Conservation (phyloP, 2,888 invertebrate genomes). For the Cephus sareptanus region DNA sequence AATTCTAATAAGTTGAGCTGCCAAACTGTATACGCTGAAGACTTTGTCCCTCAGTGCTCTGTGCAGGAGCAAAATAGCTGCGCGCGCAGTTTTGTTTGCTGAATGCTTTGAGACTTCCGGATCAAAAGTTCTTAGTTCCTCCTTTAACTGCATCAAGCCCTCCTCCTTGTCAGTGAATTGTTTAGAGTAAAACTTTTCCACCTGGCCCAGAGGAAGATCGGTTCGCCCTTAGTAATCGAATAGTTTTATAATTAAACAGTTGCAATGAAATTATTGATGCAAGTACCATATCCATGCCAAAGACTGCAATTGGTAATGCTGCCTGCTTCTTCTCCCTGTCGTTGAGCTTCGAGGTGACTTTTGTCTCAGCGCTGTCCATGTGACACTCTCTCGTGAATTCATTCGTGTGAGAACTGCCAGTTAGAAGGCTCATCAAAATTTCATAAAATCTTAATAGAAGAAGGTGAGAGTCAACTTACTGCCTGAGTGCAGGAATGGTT, state of each 20-base stretch:
- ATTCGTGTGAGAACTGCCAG: conserved; percentile 81
- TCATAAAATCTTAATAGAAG: conserved; percentile 5
- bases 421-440: conserved; percentile 6
- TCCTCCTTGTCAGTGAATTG: conserved; percentile 92
- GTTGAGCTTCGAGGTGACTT: conserved; percentile 73
- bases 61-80: conserved; percentile 82
- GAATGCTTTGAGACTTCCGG: conserved; percentile 65
- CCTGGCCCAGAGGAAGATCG: conserved; percentile 66
- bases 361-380: conserved; percentile 68
- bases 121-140: conserved; percentile 68
- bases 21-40: conserved; percentile 86
- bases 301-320: conserved; percentile 89
- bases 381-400: conserved; percentile 83
- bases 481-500: conserved; percentile 84
- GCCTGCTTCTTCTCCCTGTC: conserved; percentile 89
- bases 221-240: background rate
- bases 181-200: conserved; percentile 91
- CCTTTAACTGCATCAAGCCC: conserved; percentile 78
- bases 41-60: conserved; percentile 88
- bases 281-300: conserved; percentile 86
- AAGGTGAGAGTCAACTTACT: conserved; percentile 70
- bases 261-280: background rate
- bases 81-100: conserved; percentile 85
- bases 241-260: background rate
- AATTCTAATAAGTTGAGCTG: conserved; percentile 83